Percentiles rank a stretch among this genome's conserved stretches.
phyloP scores from a whole-genome alignment of 2,888 invertebrate genomes.

The Amphipyra berbera region DNA sequence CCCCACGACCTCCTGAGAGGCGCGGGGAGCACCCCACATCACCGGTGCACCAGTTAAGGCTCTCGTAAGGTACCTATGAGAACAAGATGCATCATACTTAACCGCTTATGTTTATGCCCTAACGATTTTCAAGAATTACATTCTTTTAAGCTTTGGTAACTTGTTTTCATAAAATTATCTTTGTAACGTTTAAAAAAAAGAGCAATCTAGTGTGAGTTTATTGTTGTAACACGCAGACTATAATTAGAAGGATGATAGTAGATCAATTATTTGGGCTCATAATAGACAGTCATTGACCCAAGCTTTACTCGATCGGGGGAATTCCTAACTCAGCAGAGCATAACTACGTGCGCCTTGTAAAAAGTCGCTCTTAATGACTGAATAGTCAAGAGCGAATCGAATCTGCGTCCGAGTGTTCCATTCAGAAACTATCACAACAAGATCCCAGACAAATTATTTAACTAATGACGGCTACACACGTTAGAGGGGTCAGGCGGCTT shows the following conservation, averaged over 20 bases:
- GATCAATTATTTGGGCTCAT: constrained; percentile 51
- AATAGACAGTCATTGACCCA: constrained; percentile 73
- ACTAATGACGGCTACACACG: neutral
- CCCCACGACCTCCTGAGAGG: too few species aligned
- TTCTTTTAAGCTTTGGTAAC: too few species aligned
- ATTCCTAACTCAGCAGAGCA: constrained; percentile 73
- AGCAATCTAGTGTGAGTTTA: neutral
- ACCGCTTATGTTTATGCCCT: too few species aligned
- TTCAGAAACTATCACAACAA: constrained; percentile 25
- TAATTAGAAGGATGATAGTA: constrained; percentile 40
- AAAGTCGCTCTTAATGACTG: constrained; percentile 52
- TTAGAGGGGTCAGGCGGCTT: too few species aligned
- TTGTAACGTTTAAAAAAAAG: too few species aligned
- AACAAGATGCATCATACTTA: too few species aligned
- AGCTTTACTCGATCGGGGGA: constrained; percentile 66
- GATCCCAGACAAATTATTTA: constrained; percentile 45
- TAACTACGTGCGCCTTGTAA: constrained; percentile 60
- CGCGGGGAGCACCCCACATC: too few species aligned
- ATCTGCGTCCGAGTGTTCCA: constrained; percentile 24
- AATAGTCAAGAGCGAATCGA: constrained; percentile 53
- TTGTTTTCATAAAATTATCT: too few species aligned
- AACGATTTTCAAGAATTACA: too few species aligned
- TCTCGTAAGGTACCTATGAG: too few species aligned
- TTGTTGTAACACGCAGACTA: constrained; percentile 1
- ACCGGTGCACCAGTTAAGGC: too few species aligned